Evolutionary conservation across 1,140 invertebrate species (phyloP), one percentile per base, ranked within the genome.

Genomic region (Cydia fagiglandana): DNA sequence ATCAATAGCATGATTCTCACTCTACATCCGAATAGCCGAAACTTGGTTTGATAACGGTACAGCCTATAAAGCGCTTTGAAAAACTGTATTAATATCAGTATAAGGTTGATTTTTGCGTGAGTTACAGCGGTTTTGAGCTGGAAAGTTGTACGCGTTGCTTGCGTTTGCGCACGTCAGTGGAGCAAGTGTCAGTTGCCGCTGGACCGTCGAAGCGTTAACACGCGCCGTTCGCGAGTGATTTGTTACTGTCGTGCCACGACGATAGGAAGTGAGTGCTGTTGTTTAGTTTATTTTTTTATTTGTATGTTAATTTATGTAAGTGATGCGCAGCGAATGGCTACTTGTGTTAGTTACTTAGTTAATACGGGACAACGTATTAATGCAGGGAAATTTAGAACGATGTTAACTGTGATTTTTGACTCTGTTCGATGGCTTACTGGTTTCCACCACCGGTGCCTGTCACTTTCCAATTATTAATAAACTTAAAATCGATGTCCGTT

Each of bases 1-100:
- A 70, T 70, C 66, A 70, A 41, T 28, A 12, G 66, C 66, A 70
- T 70, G 66, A 70, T 70, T 38, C 66, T 70, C 66, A 70, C 66
- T 66, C 64, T 70, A 70, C 34, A 70, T 24, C 34, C 34, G 34
- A 38, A 41, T 70, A 38, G 66, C 66, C 66, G 66, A 70, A 70
- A 70, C 30, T 70, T 17, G 66, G 7, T 38, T 70, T 70, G 66
- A 70, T 70, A 70, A 70, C 66, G 66, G 66, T 70, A 61, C 56
- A 61, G 20, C 9, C 2, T 61, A 61, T 61, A 61, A 12, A 61
- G 56, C 56, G 2, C 15, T 61, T 24, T 2, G 4, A 24, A 10
- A 61, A 3, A 5, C 56, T 61, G 9, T 61, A 24, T 20, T 61
- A 0, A 10, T 20, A 61, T 20, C 56, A 24, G 17, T 2, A 10